These are phyloP conservation scores for Albula glossodonta DNA, from an alignment of 2,113 vertebrate genomes.

Conservation along the genomic window DNA sequence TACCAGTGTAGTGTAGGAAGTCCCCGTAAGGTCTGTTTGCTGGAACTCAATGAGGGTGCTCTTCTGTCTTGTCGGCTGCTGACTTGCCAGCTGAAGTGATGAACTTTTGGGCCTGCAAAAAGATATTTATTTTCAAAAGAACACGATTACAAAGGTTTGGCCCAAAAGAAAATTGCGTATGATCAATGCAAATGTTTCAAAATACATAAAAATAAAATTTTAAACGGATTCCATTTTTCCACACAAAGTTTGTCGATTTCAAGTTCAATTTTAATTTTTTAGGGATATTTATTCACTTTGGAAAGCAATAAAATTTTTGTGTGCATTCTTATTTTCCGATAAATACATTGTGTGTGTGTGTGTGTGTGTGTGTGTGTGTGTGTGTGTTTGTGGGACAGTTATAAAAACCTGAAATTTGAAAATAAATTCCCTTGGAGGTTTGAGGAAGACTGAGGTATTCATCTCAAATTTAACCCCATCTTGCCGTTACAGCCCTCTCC, in stretches of 20 bases:
- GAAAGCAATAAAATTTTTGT: background rate
- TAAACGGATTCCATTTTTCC: background rate
- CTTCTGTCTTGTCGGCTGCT: background rate
- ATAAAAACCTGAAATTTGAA: background rate
- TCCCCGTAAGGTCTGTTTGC: background rate
- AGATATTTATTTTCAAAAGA: background rate
- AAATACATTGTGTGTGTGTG: too few relatives aligned
- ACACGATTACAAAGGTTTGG: background rate
- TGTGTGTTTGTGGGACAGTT: background rate
- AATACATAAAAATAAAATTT: too few relatives aligned
- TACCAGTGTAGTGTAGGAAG: background rate
- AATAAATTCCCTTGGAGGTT: background rate
- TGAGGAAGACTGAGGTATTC: background rate
- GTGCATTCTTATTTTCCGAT: background rate
- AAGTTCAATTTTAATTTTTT: background rate
- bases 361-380: background rate
- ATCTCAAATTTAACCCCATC: conserved; percentile 6
- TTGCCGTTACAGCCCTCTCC: background rate
- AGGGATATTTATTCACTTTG: too few relatives aligned
- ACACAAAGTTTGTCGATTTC: background rate
- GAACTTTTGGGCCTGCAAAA: background rate
- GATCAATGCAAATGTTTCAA: background rate
- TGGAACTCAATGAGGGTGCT: background rate
- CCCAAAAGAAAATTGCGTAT: background rate
- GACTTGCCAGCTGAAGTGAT: too few relatives aligned